Conservation (phyloP, 2,113 vertebrate genomes). For the Triplophysa tibetana region DNA sequence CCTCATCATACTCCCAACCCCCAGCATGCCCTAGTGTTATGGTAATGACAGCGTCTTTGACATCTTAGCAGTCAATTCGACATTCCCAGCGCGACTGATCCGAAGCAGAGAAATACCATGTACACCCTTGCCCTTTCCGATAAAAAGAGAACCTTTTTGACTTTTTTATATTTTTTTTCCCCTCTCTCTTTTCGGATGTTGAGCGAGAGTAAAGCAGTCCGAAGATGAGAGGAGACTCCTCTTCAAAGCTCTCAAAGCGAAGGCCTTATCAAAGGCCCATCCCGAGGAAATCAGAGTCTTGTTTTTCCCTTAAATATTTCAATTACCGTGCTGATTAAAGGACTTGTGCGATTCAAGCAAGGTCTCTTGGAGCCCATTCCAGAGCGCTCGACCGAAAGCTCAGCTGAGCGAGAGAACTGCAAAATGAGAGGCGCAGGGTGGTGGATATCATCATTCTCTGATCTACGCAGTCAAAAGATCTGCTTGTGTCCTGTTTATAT, state of each 20-base stretch:
- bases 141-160: slow-evolving; percentile 3
- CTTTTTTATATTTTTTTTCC: not conserved
- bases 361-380: not conserved
- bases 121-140: not conserved
- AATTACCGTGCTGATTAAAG: slow-evolving; percentile 39
- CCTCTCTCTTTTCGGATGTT: not conserved
- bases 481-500: not conserved
- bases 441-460: not conserved
- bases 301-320: slow-evolving; percentile 42
- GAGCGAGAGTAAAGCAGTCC: slow-evolving; percentile 22
- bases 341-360: not conserved
- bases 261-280: slow-evolving; percentile 42
- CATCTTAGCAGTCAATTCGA: slow-evolving; percentile 17
- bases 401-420: not conserved
- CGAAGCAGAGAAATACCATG: slow-evolving; percentile 1
- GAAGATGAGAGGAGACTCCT: slow-evolving; percentile 40
- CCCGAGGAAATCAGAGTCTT: slow-evolving; percentile 38
- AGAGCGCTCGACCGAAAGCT: not conserved
- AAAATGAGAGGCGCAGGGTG: not conserved
- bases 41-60: slow-evolving; percentile 49
- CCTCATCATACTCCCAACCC: slow-evolving; percentile 32
- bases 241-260: slow-evolving; percentile 31
- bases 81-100: slow-evolving; percentile 12
- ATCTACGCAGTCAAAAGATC: not conserved
- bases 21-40: slow-evolving; percentile 46